Evolutionary conservation across 2,888 invertebrate genomes (phyloP), one percentile per base, ranked within the genome.

Genomic region (Hypsopygia costalis): DNA sequence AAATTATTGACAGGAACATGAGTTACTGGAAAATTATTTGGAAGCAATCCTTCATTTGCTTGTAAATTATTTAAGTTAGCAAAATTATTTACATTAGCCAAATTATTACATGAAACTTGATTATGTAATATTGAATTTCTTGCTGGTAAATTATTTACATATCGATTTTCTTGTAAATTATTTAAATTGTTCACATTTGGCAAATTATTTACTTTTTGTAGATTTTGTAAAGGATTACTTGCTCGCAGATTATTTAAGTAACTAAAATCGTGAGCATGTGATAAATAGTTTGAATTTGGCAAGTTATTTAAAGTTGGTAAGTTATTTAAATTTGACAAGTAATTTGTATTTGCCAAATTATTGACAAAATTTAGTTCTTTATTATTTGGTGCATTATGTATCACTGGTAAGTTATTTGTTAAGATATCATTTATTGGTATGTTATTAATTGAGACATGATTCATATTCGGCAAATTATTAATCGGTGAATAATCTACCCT

Each of bases 301-400:
- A 43, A 29, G 32, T 49, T 41, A 16, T 12, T 40, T 30, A 9
- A 1, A 6, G 7, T 6, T 29, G 41, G 34, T 1, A 43, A 7
- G 36, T 35, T 34, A 27, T 31, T 41, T 1, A 29, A 8, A 30
- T n/a, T 16, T 9, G 39, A 30, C 6, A 49, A 20, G 11, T 38
- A 43, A 30, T 47, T 50, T 7, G 40, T 11, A 7, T 48, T 27
- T 30, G 51, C 46, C n/a, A n/a, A n/a, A 12, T 44, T 6, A 37
- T 47, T 51, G 0, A 34, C 12, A 9, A 42, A 9, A 3, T 5
- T 11, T 0, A 41, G 35, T 27, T 37, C 49, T n/a, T n/a, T n/a
- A n/a, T n/a, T n/a, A 28, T 41, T 49, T 1, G 27, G 11, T 10
- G 36, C 29, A 38, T 48, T 49, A 31, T 43, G 50, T 1, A 34